Base-by-base conservation (phyloP, 2,888 invertebrate species). In the Sinohyriopsis cumingii region DNA sequence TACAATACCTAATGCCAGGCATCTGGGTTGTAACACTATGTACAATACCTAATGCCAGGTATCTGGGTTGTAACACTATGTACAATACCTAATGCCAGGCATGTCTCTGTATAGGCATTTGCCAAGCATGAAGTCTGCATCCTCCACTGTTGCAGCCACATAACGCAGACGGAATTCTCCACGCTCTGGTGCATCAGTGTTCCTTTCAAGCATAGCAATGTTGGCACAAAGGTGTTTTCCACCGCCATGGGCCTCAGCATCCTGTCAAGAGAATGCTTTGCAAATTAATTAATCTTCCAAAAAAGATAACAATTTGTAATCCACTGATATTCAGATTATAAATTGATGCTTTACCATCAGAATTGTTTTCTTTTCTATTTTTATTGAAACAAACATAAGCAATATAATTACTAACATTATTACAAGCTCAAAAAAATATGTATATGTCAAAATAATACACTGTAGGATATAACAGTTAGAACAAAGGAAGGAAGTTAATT, bases 161-260 rank as follows among this genome's bases (percentile, higher is more conserved):
- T 88, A 89, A 56, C 87, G 79, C 53, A 90, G 81, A 71, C 84
- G 72, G n/a, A 85, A 78, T 18, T 83, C 85, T 0, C 89, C 89
- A 28, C 87, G 78, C 0, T 76, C 76, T 6, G 83, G 82, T 4
- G 79, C 76, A 4, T 75, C 72, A 1, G 68, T 77, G 73, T 89
- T 89, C 1, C 77, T 68, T 75, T 89, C 89, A 67, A 89, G 76
- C 84, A 90, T 82, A n/a, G 87, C 80, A 65, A 90, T 87, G 77
- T 85, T 86, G 24, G 87, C 82, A 73, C 86, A 84, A 69, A 90
- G 86, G 65, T 77, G 81, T 76, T 90, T 90, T 59, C 85, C 86
- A 28, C 80, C 84, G 20, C 90, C 90, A 75, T 90, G 89, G 4
- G 86, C 82, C 69, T 89, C 89, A 20, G 89, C 87, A 82, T 90